These are phyloP conservation scores for Ganaspis sp. DNA, from an alignment of 1,140 invertebrate genomes.

Conservation along the genomic window DNA sequence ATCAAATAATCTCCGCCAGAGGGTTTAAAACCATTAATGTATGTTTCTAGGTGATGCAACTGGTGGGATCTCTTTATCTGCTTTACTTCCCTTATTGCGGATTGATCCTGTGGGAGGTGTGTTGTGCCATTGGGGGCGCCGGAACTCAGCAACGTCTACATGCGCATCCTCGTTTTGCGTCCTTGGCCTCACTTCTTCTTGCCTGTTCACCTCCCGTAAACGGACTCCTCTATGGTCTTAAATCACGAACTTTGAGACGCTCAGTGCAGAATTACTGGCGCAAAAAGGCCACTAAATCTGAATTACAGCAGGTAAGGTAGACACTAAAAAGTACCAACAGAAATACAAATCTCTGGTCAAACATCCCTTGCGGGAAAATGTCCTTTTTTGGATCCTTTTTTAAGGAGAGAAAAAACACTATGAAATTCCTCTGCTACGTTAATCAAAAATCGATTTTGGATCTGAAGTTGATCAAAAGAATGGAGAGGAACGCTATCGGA, in stretches of 20 bases:
- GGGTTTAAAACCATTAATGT: too few species aligned
- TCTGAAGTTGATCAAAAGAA: neutral
- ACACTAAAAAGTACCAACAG: slow-evolving; percentile 32
- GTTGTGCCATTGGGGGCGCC: slow-evolving; percentile 32
- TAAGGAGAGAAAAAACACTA: too few species aligned
- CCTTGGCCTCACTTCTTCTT: slow-evolving; percentile 80
- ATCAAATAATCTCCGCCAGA: too few species aligned
- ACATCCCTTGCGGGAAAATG: too few species aligned
- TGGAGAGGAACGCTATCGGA: too few species aligned
- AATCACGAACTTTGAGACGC: slow-evolving; percentile 82
- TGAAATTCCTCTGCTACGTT: too few species aligned
- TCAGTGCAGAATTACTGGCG: slow-evolving; percentile 87
- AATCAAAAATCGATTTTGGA: neutral
- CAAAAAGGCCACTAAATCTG: slow-evolving; percentile 87
- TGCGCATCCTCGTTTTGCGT: slow-evolving; percentile 76
- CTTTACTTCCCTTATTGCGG: slow-evolving; percentile 86
- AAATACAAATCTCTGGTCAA: too few species aligned
- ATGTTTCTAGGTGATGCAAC: slow-evolving; percentile 76
- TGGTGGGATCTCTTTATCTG: slow-evolving; percentile 83
- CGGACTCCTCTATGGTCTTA: slow-evolving; percentile 86
- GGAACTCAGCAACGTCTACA: slow-evolving; percentile 66
- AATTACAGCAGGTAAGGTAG: slow-evolving; percentile 85
- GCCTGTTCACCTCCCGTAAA: slow-evolving; percentile 84
- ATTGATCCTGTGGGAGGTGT: slow-evolving; percentile 82
- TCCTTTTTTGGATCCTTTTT: too few species aligned